Base-by-base conservation (phyloP, 2,888 invertebrate genomes). In the Bugula neritina region DNA sequence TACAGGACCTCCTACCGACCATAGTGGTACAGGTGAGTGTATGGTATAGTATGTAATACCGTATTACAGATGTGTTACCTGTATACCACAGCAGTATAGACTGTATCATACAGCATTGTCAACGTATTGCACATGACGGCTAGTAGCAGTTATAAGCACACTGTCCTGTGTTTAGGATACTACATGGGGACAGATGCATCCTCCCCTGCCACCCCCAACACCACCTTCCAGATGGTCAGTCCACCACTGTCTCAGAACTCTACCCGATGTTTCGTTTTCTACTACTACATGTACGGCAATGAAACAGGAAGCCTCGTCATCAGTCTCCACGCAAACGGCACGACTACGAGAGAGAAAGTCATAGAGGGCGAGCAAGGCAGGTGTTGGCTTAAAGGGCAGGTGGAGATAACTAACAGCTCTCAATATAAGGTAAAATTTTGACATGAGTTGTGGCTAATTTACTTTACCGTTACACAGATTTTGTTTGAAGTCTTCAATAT, bases 1-100 rank as follows among this genome's bases (percentile, higher is more conserved):
- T 34, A 80, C 79, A 1, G 81, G 81, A 10, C 82, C 81, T 21
- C 31, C 72, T 1, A 74, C 74, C 52, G 82, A 82, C 73, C 82
- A 81, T 73, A 81, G 81, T 31, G 63, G 63, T 31, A 27, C 2
- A 13, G 63, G 63, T 63, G 3, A 31, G 31, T 63, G 17, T 43
- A 43, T 43, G 17, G 43, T 10, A 17, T n/a, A n/a, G n/a, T n/a
- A n/a, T n/a, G n/a, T n/a, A n/a, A n/a, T n/a, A n/a, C n/a, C n/a
- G n/a, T n/a, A n/a, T n/a, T n/a, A n/a, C n/a, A n/a, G n/a, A n/a
- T n/a, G n/a, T n/a, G n/a, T n/a, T n/a, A n/a, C n/a, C n/a, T n/a
- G n/a, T n/a, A n/a, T n/a, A n/a, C n/a, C n/a, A n/a, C n/a, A n/a
- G n/a, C n/a, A n/a, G n/a, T n/a, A n/a, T n/a, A n/a, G n/a, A n/a